phyloP scores from a whole-genome alignment of 92 coral and sea anemone species.

The Epizoanthus scotinus region DNA sequence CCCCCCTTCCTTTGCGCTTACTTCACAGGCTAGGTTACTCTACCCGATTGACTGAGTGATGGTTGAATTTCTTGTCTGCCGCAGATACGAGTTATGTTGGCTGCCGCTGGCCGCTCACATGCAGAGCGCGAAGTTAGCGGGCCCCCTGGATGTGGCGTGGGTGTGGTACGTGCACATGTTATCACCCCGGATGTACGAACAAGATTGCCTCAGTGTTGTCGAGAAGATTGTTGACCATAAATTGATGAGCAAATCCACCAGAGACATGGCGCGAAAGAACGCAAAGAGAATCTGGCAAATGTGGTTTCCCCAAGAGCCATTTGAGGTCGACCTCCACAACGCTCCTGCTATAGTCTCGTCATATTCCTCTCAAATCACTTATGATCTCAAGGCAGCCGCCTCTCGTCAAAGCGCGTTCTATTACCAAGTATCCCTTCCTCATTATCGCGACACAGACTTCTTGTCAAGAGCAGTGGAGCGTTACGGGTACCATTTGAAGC shows the following conservation, averaged over 20 bases:
- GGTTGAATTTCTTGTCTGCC: not conserved
- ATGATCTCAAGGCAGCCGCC: slow-evolving; percentile 50
- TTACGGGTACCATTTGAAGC: slow-evolving; percentile 47
- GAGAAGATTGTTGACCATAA: slow-evolving; percentile 48
- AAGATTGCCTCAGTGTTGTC: slow-evolving; percentile 50
- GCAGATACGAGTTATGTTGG: slow-evolving; percentile 40
- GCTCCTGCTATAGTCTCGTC: not conserved
- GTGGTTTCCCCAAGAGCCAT: slow-evolving; percentile 45
- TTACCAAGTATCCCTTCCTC: slow-evolving; percentile 56
- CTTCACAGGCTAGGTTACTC: no score
- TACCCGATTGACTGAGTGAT: no score
- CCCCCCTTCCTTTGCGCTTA: no score
- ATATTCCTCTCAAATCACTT: slow-evolving; percentile 43
- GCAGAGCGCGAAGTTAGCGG: slow-evolving; percentile 35
- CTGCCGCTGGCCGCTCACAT: slow-evolving; percentile 36
- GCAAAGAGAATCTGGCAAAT: slow-evolving; percentile 66
- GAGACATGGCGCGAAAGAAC: slow-evolving; percentile 36
- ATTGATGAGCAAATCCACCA: slow-evolving; percentile 44
- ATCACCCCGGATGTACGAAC: slow-evolving; percentile 58
- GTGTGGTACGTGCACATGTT: slow-evolving; percentile 72
- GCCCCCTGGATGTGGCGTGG: slow-evolving; percentile 75
- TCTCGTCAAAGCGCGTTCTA: slow-evolving; percentile 50
- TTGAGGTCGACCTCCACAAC: slow-evolving; percentile 42
- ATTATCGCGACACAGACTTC: slow-evolving; percentile 54
- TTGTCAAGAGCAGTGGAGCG: slow-evolving; percentile 54